phyloP scores from a whole-genome alignment of 1,140 invertebrate genomes.

The Neelides sp. region DNA sequence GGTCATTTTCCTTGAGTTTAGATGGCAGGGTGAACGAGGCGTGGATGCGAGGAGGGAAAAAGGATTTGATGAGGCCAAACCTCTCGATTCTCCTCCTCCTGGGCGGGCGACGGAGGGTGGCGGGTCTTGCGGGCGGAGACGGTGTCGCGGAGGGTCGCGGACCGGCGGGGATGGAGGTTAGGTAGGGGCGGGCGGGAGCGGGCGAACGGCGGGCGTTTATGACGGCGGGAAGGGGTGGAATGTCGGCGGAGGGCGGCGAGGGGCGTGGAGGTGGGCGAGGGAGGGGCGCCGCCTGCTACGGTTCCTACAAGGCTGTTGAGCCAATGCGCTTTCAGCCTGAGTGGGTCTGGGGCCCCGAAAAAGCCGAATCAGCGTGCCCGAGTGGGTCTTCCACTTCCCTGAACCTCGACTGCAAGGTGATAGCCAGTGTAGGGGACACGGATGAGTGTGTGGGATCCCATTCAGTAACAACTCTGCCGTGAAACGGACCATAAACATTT shows the following conservation, averaged over 20 bases:
- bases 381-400: conserved; percentile 22
- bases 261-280: conserved; percentile 11
- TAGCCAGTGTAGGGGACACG: conserved; percentile 22
- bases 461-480: conserved; percentile 25
- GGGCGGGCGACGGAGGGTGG: no score
- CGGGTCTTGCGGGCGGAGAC: no score
- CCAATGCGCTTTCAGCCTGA: conserved; percentile 30
- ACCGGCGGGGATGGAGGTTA: no score
- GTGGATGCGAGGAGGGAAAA: no score
- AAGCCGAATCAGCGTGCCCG: conserved; percentile 18
- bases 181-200: no score
- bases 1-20: no score
- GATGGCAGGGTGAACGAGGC: no score
- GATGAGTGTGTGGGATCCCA: conserved; percentile 22
- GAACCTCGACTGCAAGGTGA: conserved; percentile 19
- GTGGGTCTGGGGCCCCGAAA: conserved; percentile 19
- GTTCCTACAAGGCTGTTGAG: conserved; percentile 29
- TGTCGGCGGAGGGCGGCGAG: neutral
- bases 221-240: neutral
- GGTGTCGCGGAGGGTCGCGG: no score
- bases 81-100: no score
- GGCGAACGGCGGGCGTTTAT: conserved; percentile 2
- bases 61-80: no score
- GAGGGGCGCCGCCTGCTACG: conserved; percentile 22
- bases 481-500: conserved; percentile 30